Conservation (phyloP, 2,888 invertebrate genomes). For the Leucoptera coffeella region DNA sequence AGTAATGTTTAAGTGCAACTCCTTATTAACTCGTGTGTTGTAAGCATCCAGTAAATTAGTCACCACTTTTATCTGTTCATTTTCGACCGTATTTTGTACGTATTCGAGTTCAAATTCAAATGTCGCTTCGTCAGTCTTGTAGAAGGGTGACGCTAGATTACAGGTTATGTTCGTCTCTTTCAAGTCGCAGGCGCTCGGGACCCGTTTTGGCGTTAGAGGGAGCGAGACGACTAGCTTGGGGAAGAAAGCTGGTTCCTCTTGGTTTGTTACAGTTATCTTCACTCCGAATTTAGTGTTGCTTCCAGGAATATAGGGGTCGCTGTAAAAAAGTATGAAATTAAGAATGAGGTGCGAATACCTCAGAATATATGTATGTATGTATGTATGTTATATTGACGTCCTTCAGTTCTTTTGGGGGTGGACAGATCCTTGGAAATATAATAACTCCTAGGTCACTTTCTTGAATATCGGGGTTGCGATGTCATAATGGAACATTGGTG, state of each 20-base stretch:
- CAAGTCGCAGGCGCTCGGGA: conserved; percentile 24
- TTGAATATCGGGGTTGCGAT: too few relatives aligned
- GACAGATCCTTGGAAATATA: too few relatives aligned
- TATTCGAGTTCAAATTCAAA: conserved; percentile 36
- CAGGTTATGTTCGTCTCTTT: conserved; percentile 20
- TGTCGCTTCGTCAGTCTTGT: conserved; percentile 14
- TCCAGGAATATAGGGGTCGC: conserved; percentile 25
- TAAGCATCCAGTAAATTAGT: too few relatives aligned
- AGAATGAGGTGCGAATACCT: not conserved
- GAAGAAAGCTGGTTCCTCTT: conserved; percentile 34
- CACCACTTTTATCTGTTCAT: too few relatives aligned
- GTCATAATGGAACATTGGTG: too few relatives aligned
- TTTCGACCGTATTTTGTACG: conserved; percentile 12
- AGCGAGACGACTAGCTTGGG: conserved; percentile 20
- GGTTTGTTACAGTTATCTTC: conserved; percentile 19
- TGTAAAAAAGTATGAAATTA: conserved; percentile 9
- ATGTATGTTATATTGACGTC: too few relatives aligned
- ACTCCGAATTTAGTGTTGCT: conserved; percentile 19
- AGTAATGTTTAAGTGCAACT: too few relatives aligned
- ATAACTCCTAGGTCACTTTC: too few relatives aligned
- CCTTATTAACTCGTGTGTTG: too few relatives aligned
- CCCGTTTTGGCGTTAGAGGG: conserved; percentile 21
- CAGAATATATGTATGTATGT: not conserved
- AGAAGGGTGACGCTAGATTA: conserved; percentile 22
- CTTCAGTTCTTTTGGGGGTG: too few relatives aligned